phyloP scores from a whole-genome alignment of 2,888 invertebrate species.

The Chymomyza procnemis region DNA sequence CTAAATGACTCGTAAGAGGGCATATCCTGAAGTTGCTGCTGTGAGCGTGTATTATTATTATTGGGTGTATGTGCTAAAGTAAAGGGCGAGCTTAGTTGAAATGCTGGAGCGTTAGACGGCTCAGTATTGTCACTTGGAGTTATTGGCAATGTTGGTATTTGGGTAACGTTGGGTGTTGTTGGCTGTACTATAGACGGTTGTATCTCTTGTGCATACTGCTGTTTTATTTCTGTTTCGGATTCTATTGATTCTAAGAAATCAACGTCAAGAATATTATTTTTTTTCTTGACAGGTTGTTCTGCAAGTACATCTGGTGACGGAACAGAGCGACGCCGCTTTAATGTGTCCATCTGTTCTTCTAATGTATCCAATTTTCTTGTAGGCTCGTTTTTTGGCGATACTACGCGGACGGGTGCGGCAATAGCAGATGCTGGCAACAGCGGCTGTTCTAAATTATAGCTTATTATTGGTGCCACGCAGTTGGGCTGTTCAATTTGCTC shows the following conservation, averaged over 20 bases:
- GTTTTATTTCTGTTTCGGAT: conserved; percentile 6
- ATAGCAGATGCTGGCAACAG: neutral
- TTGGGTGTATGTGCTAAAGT: neutral
- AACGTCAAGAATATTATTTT: conserved; percentile 37
- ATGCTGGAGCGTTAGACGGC: neutral
- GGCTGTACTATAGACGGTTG: neutral
- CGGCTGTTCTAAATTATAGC: too few relatives aligned
- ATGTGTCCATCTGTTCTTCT: neutral
- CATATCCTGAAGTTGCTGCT: conserved; percentile 22
- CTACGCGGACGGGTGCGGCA: neutral
- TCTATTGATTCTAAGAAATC: conserved; percentile 40
- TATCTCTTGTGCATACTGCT: neutral
- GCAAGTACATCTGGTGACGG: conserved; percentile 20
- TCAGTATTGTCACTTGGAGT: neutral
- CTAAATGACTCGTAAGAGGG: conserved; percentile 28
- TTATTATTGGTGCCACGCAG: too few relatives aligned
- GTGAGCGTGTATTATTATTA: conserved; percentile 18
- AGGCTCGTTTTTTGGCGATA: conserved; percentile 7
- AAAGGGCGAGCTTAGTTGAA: conserved; percentile 31
- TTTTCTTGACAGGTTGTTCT: conserved; percentile 6
- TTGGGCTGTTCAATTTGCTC: neutral
- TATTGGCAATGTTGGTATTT: conserved; percentile 8
- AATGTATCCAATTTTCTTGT: conserved; percentile 9
- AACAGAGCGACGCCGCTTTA: conserved; percentile 50
- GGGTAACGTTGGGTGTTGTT: neutral